These are phyloP conservation scores for Lanistes nyassanus DNA, from an alignment of 1,140 invertebrate species.

Conservation along the genomic window DNA sequence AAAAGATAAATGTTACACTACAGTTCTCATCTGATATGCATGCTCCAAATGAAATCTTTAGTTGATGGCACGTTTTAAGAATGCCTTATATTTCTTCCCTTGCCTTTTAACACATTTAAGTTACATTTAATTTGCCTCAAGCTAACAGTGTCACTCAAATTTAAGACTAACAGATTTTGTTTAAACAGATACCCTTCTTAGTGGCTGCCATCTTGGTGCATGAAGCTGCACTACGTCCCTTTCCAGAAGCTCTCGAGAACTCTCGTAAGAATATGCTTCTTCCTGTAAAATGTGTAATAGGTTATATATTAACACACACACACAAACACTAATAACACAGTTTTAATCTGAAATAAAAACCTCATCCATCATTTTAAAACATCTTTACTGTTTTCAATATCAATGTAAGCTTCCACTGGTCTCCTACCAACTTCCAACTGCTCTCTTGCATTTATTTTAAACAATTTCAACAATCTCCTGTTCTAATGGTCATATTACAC, in stretches of 20 bases:
- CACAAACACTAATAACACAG: no score
- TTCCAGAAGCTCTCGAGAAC: constrained; percentile 62
- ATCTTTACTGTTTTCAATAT: neutral
- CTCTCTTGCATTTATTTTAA: constrained; percentile 5
- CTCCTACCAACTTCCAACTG: neutral
- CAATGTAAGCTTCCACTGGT: neutral
- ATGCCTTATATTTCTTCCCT: no score
- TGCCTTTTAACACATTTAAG: no score
- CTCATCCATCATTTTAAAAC: no score
- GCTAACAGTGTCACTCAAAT: no score
- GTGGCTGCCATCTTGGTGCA: constrained; percentile 62
- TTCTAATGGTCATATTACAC: neutral
- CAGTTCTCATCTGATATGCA: no score
- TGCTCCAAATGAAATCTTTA: no score
- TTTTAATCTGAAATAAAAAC: no score
- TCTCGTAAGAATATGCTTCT: constrained; percentile 62
- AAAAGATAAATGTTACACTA: no score
- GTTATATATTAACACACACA: no score
- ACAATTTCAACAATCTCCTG: neutral
- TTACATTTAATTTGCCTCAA: no score
- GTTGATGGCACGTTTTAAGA: no score
- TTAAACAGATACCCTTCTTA: constrained; percentile 59
- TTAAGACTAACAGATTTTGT: neutral
- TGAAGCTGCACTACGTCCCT: constrained; percentile 66
- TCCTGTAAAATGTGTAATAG: constrained; percentile 44